A percentile compares a stretch with the other conserved stretches of the same genome.
These are phyloP conservation scores for Atrichornis clamosus DNA, from an alignment of 2,113 vertebrate genomes.

Conservation along the genomic window DNA sequence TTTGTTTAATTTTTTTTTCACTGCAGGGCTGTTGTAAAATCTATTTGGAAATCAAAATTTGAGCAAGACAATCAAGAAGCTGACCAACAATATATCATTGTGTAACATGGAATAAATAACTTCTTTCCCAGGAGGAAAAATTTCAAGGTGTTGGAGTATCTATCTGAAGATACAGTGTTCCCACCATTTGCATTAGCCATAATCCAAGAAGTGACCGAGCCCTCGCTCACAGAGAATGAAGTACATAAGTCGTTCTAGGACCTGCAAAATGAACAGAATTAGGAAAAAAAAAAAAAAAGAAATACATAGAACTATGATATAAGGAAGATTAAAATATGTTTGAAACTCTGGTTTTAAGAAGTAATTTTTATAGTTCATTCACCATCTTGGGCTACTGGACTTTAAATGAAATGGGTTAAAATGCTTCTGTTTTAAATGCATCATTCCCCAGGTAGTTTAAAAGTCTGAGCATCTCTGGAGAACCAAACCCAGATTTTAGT, in stretches of 20 bases:
- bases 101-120: neutral
- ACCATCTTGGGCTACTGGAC: neutral
- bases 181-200: neutral
- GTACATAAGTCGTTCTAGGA: conserved; percentile 7
- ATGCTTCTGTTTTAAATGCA: neutral
- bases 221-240: neutral
- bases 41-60: conserved; percentile 42
- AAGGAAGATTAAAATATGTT: conserved; percentile 41
- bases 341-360: conserved; percentile 9
- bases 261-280: conserved; percentile 6
- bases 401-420: neutral
- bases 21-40: conserved; percentile 43
- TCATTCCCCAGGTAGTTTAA: neutral
- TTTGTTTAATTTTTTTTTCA: neutral
- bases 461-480: neutral
- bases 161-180: neutral
- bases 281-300: neutral
- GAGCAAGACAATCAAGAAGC: neutral
- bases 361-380: neutral
- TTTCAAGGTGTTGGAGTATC: neutral
- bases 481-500: neutral
- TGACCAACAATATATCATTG: neutral
- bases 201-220: neutral
- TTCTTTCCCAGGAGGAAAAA: neutral
- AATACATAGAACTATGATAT: neutral